These are phyloP conservation scores for Muricea muricata DNA, from an alignment of 92 coral and sea anemone genomes.

Conservation along the genomic window DNA sequence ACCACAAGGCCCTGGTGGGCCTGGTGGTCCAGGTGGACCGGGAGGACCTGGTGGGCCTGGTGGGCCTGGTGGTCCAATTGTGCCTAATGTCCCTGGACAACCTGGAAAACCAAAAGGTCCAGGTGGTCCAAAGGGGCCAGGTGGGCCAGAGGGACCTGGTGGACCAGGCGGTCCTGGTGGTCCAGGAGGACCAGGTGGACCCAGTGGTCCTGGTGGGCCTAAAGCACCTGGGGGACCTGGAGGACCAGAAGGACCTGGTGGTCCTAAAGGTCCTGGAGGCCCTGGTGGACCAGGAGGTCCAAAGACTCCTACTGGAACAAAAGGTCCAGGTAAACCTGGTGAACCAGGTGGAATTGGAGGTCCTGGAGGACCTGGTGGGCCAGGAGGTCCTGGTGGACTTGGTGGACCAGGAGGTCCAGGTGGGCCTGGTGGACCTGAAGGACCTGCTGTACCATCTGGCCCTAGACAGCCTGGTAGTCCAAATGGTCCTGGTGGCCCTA, in stretches of 20 bases:
- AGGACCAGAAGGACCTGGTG: conserved; percentile 37
- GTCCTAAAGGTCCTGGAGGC: conserved; percentile 72
- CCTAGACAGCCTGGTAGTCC: conserved; percentile 76
- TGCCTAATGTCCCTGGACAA: conserved; percentile 72
- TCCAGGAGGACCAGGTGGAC: conserved; percentile 60
- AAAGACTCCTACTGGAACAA: conserved; percentile 66
- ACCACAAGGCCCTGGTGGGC: conserved; percentile 73
- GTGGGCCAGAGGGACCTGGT: conserved; percentile 69
- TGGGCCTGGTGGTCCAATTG: conserved; percentile 63
- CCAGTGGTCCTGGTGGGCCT: conserved; percentile 71
- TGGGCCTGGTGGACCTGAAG: conserved; percentile 57
- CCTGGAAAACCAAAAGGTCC: conserved; percentile 59
- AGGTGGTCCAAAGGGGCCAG: conserved; percentile 56
- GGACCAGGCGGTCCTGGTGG: conserved; percentile 83
- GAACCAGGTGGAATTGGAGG: conserved; percentile 69
- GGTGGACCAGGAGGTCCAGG: conserved; percentile 75
- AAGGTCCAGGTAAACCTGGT: conserved; percentile 57
- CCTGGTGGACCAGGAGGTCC: conserved; percentile 55
- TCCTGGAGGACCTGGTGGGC: conserved; percentile 75
- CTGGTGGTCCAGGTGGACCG: conserved; percentile 68
- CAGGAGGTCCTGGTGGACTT: conserved; percentile 78
- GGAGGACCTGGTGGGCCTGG: conserved; percentile 52
- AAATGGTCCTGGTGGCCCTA: conserved; percentile 76
- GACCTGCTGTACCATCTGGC: conserved; percentile 70
- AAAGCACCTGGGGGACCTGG: conserved; percentile 43